Evolutionary conservation across 2,888 invertebrate genomes (phyloP).

Genomic region (Agonopterix heracliana): DNA sequence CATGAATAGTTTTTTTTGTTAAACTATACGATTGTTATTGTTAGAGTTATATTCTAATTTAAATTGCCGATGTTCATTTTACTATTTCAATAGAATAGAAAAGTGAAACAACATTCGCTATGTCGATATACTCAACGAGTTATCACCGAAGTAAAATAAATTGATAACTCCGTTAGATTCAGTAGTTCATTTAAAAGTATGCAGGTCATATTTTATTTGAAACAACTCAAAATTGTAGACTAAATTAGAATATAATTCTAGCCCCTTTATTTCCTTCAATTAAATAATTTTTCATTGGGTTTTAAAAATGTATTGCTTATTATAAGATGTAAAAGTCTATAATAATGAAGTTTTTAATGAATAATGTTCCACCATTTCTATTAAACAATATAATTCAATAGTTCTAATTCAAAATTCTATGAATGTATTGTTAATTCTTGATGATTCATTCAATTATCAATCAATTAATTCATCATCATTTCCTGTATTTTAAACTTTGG

Average conservation of each 20-base stretch:
- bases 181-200: conserved; percentile 41
- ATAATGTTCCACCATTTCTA: conserved; percentile 22
- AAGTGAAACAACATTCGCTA: conserved; percentile 23
- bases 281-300: conserved; percentile 60
- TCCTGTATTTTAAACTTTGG: conserved; percentile 29
- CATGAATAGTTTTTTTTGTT: conserved; percentile 11
- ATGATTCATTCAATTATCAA: conserved; percentile 13
- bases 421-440: conserved; percentile 42
- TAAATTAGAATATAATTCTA: conserved; percentile 22
- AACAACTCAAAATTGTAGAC: conserved; percentile 17
- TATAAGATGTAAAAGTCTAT: conserved; percentile 18
- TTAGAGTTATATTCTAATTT: conserved; percentile 12
- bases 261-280: conserved; percentile 11
- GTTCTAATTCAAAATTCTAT: conserved; percentile 47
- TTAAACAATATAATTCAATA: conserved; percentile 41
- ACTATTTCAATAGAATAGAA: conserved; percentile 43
- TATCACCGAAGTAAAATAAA: background rate
- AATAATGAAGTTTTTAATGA: conserved; percentile 23
- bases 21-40: conserved; percentile 5
- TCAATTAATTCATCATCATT: conserved; percentile 22
- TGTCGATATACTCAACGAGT: too few species aligned
- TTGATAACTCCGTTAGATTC: conserved; percentile 3
- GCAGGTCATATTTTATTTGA: conserved; percentile 53
- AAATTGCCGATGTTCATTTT: conserved; percentile 29
- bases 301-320: conserved; percentile 23